Evolutionary conservation across 2,797 vertebrate genomes (phyloP), one percentile per base, ranked within the genome.

Genomic region (Neopelma chrysocephalum): DNA sequence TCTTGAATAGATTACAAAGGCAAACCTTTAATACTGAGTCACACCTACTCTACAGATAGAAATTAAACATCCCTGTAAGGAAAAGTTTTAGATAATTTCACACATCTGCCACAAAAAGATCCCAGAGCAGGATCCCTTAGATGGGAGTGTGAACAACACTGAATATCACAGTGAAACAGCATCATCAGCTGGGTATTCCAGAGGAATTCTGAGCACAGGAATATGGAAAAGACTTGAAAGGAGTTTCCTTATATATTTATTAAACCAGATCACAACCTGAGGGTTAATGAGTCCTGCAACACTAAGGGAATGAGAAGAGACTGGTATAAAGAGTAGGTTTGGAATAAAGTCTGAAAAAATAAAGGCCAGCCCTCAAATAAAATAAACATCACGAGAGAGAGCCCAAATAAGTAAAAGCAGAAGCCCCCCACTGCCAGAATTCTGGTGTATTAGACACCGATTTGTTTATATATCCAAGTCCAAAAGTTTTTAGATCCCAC

Each of bases 401-500:
- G 27, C 31, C 64, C 11, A 80, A 43, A 51, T 22, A 8, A 85
- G 3, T 6, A 40, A 68, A 70, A 64, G 22, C n/a, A 56, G 42
- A 43, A 70, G 11, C 25, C 18, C 18, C 40, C 25, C 16, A 18
- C 2, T 12, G 8, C 1, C 23, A 19, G 0, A 3, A 48, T 48
- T 45, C 57, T 14, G 5, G 3, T 0, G 1, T 6, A 7, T 22
- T 21, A 81, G 7, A 2, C 56, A 11, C 23, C 3, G 18, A 10
- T 10, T 60, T 58, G 26, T 69, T 58, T 26, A 3, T 17, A 50
- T 4, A 51, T 2, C 7, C 15, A 22, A 10, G 2, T 12, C 60
- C 21, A 66, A 56, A 77, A 21, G 1, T 4, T 36, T 70, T 82
- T 9, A 36, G 21, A 17, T 31, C 31, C 4, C 10, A 20, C 71